Evolutionary conservation across 2,888 invertebrate species (phyloP), one percentile per base, ranked within the genome.

Genomic region (Hemithea aestivaria): DNA sequence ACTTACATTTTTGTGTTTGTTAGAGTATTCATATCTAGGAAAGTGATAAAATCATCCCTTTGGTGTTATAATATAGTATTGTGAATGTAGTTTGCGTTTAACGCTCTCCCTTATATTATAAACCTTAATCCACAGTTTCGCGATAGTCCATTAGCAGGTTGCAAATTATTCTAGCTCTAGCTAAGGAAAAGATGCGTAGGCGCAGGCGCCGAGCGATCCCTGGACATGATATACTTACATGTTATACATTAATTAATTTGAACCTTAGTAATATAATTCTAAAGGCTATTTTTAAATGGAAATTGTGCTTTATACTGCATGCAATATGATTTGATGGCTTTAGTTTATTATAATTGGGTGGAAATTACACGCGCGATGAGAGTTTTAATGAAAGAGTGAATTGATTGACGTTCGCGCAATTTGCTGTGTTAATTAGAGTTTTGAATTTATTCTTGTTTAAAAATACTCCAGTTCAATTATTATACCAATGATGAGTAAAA

Each of bases 101-200:
- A 16, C 25, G 6, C 12, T 1, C 3, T 26, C 7, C 10, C 33
- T 36, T 36, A 1, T 36, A 6, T 7, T 25, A 21, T 26, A 16
- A 22, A 32, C 36, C 9, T 10, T 7, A 7, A 12, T 9, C 6
- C 20, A 2, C 8, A 48, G 48, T 62, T 61, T 53, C 50, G 62
- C 56, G 61, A 63, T 66, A 66, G 66, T 29, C 67, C 74, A 79
- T 78, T 82, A 83, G 77, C 78, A 73, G 79, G 78, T 76, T 80
- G 82, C 76, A 78, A 80, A 82, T 80, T 76, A 76, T 73, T 36
- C 48, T 49, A 52, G 50, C 35, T 40, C 34, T 35, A 49, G 54
- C 16, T 16, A 4, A 4, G 16, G 16, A 16, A 43, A 29, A 48
- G 45, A 47, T 48, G 74, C 73, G 79, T 78, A 66, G 78, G 82